phyloP scores from a whole-genome alignment of 30 jellyfish, hydroid and myxozoan genomes.

The Sanderia malayensis region DNA sequence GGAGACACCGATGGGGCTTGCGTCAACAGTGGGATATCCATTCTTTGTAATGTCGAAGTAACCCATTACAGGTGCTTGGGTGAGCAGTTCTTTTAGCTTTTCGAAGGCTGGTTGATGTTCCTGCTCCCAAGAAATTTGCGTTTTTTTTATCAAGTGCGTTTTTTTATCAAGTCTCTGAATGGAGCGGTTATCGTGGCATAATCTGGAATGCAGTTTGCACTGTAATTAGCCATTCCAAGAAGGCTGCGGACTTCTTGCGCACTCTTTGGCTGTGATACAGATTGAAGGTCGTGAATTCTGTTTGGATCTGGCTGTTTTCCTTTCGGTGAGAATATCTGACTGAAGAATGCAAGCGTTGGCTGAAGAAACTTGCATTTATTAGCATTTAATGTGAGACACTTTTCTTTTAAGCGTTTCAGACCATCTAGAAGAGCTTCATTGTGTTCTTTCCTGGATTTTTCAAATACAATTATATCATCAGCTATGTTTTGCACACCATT shows the following conservation, averaged over 20 bases:
- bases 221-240: slow-evolving; percentile 3
- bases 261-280: slow-evolving; percentile 5
- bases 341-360: not conserved
- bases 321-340: slow-evolving; percentile 10
- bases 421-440: not conserved
- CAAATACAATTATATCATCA: slow-evolving; percentile 42
- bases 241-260: slow-evolving; percentile 36
- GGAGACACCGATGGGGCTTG: slow-evolving; percentile 52
- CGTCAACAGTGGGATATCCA: slow-evolving; percentile 26
- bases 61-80: slow-evolving; percentile 7
- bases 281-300: not conserved
- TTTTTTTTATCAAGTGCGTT: slow-evolving; percentile 1
- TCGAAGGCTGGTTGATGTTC: slow-evolving; percentile 17
- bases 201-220: slow-evolving; percentile 13
- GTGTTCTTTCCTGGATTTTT: slow-evolving; percentile 17
- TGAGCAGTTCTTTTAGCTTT: slow-evolving; percentile 4
- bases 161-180: not conserved
- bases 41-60: slow-evolving; percentile 32
- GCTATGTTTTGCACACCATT: slow-evolving; percentile 1
- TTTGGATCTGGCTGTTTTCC: slow-evolving; percentile 20
- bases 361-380: slow-evolving; percentile 3
- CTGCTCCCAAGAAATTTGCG: not conserved
- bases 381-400: not conserved
- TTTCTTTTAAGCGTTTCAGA: not conserved
- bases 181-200: slow-evolving; percentile 12